Percentiles rank a stretch among this genome's conserved stretches.
These are phyloP conservation scores for Rhinichthys klamathensis DNA, from an alignment of 2,113 vertebrate species.

Conservation along the genomic window DNA sequence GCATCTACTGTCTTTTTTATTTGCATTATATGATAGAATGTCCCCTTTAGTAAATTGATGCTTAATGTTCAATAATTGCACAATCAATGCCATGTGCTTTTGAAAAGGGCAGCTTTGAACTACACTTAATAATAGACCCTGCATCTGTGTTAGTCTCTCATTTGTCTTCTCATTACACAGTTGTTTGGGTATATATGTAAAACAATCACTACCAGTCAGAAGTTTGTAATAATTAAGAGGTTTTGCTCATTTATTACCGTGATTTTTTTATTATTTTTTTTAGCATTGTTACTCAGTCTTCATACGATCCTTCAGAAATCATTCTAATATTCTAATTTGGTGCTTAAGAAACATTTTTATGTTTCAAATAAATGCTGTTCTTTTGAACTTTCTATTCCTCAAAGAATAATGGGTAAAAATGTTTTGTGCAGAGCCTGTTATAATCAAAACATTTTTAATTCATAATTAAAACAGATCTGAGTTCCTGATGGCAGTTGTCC, in stretches of 20 bases:
- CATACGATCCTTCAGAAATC: no score
- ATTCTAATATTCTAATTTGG: no score
- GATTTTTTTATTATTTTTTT: no score
- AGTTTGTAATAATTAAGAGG: no score
- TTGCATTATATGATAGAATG: slow-evolving; percentile 12
- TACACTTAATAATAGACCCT: slow-evolving; percentile 9
- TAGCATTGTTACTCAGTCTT: no score
- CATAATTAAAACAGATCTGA: background rate
- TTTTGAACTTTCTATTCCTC: background rate
- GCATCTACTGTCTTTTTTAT: background rate
- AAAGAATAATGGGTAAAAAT: no score
- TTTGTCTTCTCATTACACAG: slow-evolving; percentile 5
- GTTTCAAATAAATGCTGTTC: no score
- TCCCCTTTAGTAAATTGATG: slow-evolving; percentile 2
- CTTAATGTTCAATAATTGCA: slow-evolving; percentile 43
- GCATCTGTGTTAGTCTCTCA: background rate
- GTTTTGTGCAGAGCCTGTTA: background rate
- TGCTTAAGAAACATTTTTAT: no score
- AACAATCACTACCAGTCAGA: no score
- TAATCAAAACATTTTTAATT: background rate
- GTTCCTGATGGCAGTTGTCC: slow-evolving; percentile 1
- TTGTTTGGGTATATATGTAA: background rate
- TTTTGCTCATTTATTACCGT: no score
- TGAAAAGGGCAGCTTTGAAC: slow-evolving; percentile 31
- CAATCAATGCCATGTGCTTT: background rate